Evolutionary conservation across 2,113 vertebrate genomes (phyloP).

Genomic region (Dryoscopus gambensis): DNA sequence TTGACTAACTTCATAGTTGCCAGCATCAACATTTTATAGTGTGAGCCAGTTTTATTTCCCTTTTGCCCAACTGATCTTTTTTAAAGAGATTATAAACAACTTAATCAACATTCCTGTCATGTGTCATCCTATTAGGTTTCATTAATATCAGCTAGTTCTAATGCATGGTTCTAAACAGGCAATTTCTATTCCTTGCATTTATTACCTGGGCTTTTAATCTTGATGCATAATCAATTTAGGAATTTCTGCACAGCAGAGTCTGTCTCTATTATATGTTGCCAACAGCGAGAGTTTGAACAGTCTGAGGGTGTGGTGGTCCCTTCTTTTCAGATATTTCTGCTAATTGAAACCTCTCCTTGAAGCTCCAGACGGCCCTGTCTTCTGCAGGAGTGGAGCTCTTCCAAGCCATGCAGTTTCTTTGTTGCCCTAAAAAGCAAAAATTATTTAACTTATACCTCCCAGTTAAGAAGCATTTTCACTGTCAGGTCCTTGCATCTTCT

Average conservation of each 20-base stretch:
- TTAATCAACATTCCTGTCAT: constrained; percentile 44
- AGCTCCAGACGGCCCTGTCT: background rate
- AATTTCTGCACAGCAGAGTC: background rate
- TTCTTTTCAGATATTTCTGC: background rate
- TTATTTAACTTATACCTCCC: background rate
- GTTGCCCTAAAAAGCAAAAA: background rate
- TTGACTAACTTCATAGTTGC: background rate
- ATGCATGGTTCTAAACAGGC: constrained; percentile 15
- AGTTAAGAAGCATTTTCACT: background rate
- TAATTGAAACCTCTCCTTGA: background rate
- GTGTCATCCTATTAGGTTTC: constrained; percentile 19
- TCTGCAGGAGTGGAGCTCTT: background rate
- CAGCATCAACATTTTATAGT: background rate
- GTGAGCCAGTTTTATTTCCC: background rate
- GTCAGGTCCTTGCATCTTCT: background rate
- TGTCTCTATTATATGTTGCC: background rate
- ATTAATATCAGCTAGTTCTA: constrained; percentile 34
- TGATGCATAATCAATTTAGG: constrained; percentile 9
- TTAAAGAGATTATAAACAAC: constrained; percentile 18
- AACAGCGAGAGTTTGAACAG: background rate
- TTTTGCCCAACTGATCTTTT: background rate
- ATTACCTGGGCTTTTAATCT: constrained; percentile 38
- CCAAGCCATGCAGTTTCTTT: background rate
- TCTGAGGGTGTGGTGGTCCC: background rate
- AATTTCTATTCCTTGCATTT: constrained; percentile 32